Percentiles rank a stretch among this genome's conserved stretches.
Conservation (phyloP, 2,888 invertebrate genomes). For the Thera britannica region DNA sequence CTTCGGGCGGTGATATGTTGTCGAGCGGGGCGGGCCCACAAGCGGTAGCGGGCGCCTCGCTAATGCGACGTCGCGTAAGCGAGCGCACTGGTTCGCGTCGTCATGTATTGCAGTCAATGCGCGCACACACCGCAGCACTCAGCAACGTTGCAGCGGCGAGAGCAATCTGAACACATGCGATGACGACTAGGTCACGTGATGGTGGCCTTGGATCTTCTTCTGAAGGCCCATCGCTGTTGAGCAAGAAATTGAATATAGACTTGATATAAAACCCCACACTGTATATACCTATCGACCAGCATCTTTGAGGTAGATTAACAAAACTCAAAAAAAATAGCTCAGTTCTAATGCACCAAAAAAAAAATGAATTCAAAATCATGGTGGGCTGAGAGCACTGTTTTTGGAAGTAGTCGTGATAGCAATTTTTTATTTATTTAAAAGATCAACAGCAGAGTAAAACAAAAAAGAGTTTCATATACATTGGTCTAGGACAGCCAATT, state of each 20-base stretch:
- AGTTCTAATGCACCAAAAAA: too few relatives aligned
- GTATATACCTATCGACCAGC: too few relatives aligned
- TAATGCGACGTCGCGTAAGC: constrained; percentile 69
- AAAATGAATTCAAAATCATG: too few relatives aligned
- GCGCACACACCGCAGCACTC: constrained; percentile 80
- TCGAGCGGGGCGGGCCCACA: constrained; percentile 57
- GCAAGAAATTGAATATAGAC: constrained; percentile 22
- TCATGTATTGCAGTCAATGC: constrained; percentile 82
- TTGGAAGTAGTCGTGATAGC: too few relatives aligned
- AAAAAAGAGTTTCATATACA: too few relatives aligned
- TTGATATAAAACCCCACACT: too few relatives aligned
- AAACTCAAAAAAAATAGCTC: too few relatives aligned
- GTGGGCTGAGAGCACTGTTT: too few relatives aligned
- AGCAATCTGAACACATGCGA: constrained; percentile 79
- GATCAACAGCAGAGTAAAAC: too few relatives aligned
- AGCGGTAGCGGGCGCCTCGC: constrained; percentile 65
- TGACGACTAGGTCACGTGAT: constrained; percentile 74
- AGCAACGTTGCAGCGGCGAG: constrained; percentile 79
- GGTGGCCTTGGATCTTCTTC: constrained; percentile 73
- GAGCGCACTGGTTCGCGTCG: constrained; percentile 77
- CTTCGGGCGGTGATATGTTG: constrained; percentile 59
- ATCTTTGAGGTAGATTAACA: too few relatives aligned
- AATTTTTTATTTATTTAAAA: too few relatives aligned
- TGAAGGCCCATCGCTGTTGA: constrained; percentile 67
- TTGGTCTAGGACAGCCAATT: too few relatives aligned